Conservation (phyloP, 2,888 invertebrate genomes). For the Nesidiocoris tenuis region DNA sequence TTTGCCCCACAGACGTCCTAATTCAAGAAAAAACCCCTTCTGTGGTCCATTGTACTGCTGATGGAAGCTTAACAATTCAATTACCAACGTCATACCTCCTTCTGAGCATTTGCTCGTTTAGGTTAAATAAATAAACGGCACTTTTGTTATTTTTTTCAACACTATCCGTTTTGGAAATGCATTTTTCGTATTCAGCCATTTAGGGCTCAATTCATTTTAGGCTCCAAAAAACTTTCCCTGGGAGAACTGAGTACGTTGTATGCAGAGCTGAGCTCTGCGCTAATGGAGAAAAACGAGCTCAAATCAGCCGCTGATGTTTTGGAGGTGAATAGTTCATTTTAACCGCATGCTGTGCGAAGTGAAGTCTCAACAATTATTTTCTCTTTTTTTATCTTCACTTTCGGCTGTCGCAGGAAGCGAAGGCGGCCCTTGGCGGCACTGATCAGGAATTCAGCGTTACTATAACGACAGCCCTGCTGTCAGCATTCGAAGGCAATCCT, state of each 20-base stretch:
- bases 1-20: no score
- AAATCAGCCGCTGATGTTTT: slow-evolving; percentile 74
- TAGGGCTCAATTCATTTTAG: slow-evolving; percentile 43
- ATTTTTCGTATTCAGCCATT: no score
- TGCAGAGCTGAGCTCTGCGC: slow-evolving; percentile 79
- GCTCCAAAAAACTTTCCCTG: slow-evolving; percentile 46
- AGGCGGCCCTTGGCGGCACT: slow-evolving; percentile 58
- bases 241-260: slow-evolving; percentile 84
- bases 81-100: no score
- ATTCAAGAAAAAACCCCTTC: no score
- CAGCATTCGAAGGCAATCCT: slow-evolving; percentile 75
- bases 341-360: no score
- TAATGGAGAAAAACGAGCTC: slow-evolving; percentile 67
- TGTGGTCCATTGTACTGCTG: no score
- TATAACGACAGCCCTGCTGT: slow-evolving; percentile 82
- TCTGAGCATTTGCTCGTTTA: no score
- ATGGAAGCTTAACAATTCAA: no score
- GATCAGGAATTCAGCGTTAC: slow-evolving; percentile 81
- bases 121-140: no score
- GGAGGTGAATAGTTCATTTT: slow-evolving; percentile 32
- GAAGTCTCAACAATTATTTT: no score
- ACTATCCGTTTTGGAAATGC: no score
- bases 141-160: no score
- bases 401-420: slow-evolving; percentile 61
- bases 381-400: neutral